Evolutionary conservation across 92 coral and sea anemone genomes (phyloP), one percentile per base, ranked within the genome.

Genomic region (Isaurus tuberculatus): DNA sequence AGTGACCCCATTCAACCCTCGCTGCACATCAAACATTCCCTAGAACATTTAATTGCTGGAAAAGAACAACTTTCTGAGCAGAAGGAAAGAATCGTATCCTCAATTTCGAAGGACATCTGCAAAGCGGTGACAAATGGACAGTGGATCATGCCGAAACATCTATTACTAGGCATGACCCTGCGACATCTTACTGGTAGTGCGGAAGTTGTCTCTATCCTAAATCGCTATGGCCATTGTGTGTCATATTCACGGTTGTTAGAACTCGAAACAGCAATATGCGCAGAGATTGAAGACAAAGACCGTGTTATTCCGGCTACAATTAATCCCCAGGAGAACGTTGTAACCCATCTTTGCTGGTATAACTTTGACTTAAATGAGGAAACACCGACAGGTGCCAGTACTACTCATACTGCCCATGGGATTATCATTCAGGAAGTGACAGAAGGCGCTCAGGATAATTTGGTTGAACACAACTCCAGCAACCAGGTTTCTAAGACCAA

Each of bases 101-200:
- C 86, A 19, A 11, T 82, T 16, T 53, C 85, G 2, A 53, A 55
- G 53, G 88, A 84, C 25, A 15, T 58, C 66, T 83, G 86, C 4
- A 31, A 74, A 1, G 70, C 84, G 1, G 84, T 33, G 4, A 73
- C 71, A 2, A 84, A 73, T 53, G 84, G 87, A 14, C 32, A 51
- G 31, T 73, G 73, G 87, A 84, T 16, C 49, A 9, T 84, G 58
- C 87, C 84, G 22, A 84, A 84, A 72, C 87, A 74, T 32, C 70
- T 20, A 8, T 53, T 74, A 14, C 37, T 73, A 9, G 84, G 83
- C 5, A 71, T 84, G 72, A 17, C 87, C 29, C n/a, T 74, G 1
- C 11, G 72, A 1, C 72, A 84, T 22, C 6, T 73, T 36, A 73
- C 83, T 3, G 84, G 73, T 23, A 65, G 44, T 31, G 84, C 84